phyloP scores from a whole-genome alignment of 2,113 vertebrate genomes.

The Tragelaphus strepsiceros region DNA sequence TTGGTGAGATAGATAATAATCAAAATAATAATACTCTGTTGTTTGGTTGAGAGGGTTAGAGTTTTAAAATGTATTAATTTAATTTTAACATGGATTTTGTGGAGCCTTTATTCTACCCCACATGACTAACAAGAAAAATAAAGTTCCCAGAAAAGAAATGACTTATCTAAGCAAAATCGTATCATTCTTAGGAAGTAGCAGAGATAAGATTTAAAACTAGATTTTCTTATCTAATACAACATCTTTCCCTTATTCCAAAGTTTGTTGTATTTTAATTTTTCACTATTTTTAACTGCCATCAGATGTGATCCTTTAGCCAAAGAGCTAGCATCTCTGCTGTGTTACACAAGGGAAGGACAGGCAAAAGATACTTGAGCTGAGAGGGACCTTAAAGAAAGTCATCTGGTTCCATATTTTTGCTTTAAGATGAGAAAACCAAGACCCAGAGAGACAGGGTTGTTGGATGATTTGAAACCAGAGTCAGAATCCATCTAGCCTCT shows the following conservation, averaged over 20 bases:
- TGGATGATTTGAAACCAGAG: not conserved
- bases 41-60: not conserved
- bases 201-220: not conserved
- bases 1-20: not conserved
- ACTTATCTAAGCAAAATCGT: not conserved
- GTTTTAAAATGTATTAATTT: not conserved
- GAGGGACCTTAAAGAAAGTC: not conserved
- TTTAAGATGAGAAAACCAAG: conserved; percentile 16
- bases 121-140: conserved; percentile 10
- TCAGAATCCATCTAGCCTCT: not conserved
- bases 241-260: not conserved
- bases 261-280: not conserved
- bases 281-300: conserved; percentile 16
- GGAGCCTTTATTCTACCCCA: not conserved
- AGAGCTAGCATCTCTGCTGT: not conserved
- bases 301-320: not conserved
- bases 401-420: not conserved
- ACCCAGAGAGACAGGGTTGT: not conserved
- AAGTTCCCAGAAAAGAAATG: not conserved
- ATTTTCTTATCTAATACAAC: not conserved
- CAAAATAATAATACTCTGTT: not conserved
- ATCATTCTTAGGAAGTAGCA: not conserved
- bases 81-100: not conserved
- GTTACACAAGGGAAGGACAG: not conserved
- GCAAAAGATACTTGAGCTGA: not conserved